These are phyloP conservation scores for Calypte anna DNA, from an alignment of 2,113 vertebrate genomes.

Conservation along the genomic window DNA sequence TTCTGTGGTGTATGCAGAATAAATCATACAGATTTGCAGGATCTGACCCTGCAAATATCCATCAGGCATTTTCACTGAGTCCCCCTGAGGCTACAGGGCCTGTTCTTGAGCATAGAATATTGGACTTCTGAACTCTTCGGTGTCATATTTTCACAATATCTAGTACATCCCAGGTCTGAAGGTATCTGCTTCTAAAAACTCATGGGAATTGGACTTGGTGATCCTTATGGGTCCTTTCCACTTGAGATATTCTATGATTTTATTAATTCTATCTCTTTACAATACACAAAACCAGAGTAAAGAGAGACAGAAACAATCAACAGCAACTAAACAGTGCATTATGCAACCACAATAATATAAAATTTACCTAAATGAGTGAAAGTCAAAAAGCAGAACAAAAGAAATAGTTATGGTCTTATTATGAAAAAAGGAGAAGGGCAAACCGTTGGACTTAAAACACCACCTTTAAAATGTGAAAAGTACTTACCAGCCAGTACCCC, in stretches of 20 bases:
- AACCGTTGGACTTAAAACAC: constrained; percentile 49
- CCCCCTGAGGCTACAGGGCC: not conserved
- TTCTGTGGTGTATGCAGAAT: not conserved
- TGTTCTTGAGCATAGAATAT: not conserved
- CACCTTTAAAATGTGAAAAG: constrained; percentile 59
- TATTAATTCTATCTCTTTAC: not conserved
- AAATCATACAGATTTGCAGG: not conserved
- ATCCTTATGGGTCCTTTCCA: not conserved
- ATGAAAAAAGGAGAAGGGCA: constrained; percentile 34
- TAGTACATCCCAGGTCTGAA: not conserved
- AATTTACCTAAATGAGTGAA: not conserved
- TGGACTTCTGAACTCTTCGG: not conserved
- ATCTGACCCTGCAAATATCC: not conserved
- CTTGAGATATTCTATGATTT: not conserved
- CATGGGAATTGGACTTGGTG: not conserved
- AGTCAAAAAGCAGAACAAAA: not conserved
- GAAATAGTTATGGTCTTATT: constrained; percentile 7
- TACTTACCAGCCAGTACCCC: not conserved
- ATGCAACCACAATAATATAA: not conserved
- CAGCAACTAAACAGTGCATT: fast-evolving
- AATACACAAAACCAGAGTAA: not conserved
- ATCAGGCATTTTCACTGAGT: not conserved
- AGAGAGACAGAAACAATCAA: not conserved
- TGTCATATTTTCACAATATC: not conserved
- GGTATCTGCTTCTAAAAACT: not conserved